A percentile compares a stretch with the other conserved stretches of the same genome.
phyloP scores from a whole-genome alignment of 1,140 invertebrate species.

The Drosophila eugracilis region DNA sequence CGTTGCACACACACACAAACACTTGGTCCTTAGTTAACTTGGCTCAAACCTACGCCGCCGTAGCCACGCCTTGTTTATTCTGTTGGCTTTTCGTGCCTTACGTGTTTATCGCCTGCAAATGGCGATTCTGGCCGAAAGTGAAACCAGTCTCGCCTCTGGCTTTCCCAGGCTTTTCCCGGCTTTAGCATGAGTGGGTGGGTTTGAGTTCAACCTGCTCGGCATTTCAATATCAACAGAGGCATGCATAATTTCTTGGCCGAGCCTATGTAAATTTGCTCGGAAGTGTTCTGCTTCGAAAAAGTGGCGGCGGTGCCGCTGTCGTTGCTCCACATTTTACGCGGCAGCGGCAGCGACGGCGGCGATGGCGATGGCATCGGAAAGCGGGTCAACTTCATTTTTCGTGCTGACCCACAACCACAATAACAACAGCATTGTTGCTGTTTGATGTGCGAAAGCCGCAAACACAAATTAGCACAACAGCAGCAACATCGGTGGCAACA shows the following conservation, averaged over 20 bases:
- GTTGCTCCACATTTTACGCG: slow-evolving; percentile 52
- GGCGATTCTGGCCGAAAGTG: slow-evolving; percentile 61
- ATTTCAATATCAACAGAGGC: slow-evolving; percentile 81
- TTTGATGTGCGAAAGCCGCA: slow-evolving; percentile 73
- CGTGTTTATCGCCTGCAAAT: slow-evolving; percentile 76
- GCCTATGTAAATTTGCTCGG: slow-evolving; percentile 76
- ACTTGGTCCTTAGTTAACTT: slow-evolving; percentile 22
- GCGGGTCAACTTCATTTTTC: slow-evolving; percentile 81
- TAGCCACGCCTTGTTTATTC: slow-evolving; percentile 50
- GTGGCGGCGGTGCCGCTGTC: slow-evolving; percentile 22
- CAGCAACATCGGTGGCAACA: slow-evolving; percentile 18
- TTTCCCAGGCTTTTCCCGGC: slow-evolving; percentile 32
- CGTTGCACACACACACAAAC: slow-evolving; percentile 23
- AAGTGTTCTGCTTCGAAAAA: slow-evolving; percentile 41
- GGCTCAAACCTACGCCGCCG: slow-evolving; percentile 9
- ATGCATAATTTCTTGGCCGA: slow-evolving; percentile 73
- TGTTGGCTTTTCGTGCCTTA: slow-evolving; percentile 68
- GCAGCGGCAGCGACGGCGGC: too few species aligned
- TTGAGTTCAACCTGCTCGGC: slow-evolving; percentile 57
- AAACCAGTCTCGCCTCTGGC: slow-evolving; percentile 51
- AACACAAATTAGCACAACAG: slow-evolving; percentile 76
- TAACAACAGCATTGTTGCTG: slow-evolving; percentile 48
- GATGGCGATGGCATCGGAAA: slow-evolving; percentile 45
- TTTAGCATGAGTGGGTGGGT: slow-evolving; percentile 8
- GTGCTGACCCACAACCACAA: slow-evolving; percentile 69